Conservation (phyloP, 2,113 vertebrate species). For the Dicrurus megarhynchus region DNA sequence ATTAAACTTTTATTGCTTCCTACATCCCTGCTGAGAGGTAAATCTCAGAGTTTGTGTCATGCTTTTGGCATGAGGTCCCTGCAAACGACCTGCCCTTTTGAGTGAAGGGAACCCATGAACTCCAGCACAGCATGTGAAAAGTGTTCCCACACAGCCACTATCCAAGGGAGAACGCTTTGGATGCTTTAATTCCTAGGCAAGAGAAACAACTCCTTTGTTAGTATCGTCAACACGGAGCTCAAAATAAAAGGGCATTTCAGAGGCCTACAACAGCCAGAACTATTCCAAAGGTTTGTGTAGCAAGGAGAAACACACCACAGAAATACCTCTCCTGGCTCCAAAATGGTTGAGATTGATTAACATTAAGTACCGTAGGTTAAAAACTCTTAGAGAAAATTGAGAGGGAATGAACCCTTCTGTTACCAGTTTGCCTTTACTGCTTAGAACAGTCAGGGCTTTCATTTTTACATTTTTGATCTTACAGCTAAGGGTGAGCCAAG, state of each 20-base stretch:
- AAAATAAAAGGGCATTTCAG: constrained; percentile 10
- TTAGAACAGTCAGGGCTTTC: not conserved
- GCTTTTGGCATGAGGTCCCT: not conserved
- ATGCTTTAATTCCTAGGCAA: constrained; percentile 17
- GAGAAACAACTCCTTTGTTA: constrained; percentile 44
- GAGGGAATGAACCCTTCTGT: not conserved
- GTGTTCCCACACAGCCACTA: not conserved
- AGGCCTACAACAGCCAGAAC: not conserved
- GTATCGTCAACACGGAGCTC: not conserved
- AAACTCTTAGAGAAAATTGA: not conserved
- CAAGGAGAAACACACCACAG: not conserved
- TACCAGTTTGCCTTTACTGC: not conserved
- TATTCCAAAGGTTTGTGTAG: not conserved
- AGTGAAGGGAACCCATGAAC: constrained; percentile 6
- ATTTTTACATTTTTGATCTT: not conserved
- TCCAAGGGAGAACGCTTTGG: not conserved
- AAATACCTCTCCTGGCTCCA: not conserved
- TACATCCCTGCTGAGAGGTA: constrained; percentile 6
- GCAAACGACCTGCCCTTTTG: not conserved
- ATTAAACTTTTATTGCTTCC: constrained; percentile 33
- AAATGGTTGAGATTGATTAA: not conserved
- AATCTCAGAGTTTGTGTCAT: not conserved
- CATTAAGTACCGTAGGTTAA: not conserved
- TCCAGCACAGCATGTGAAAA: constrained; percentile 5
- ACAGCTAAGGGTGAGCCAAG: not conserved